Evolutionary conservation across 2,888 invertebrate species (phyloP), one percentile per base, ranked within the genome.

Genomic region (Disparrhopalites patrizii): DNA sequence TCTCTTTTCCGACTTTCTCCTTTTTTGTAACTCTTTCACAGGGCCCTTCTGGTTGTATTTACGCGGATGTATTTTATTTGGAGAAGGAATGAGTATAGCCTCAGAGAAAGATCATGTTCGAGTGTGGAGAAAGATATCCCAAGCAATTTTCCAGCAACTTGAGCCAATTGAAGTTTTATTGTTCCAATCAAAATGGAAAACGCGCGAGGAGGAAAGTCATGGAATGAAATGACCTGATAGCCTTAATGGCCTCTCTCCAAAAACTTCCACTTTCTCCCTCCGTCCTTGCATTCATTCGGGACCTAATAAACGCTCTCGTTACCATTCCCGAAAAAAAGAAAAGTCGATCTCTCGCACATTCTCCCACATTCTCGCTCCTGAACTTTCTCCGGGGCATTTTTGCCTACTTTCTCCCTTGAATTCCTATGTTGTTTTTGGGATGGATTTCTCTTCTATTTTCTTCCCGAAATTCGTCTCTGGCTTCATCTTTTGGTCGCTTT

Each of bases 161-260:
- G 57, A 62, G 57, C 57, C 67, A 62, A 67, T 67, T 67, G 67
- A 56, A 56, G 50, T 62, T 67, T 67, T 62, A 62, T 62, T 67
- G 33, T 57, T 63, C 52, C 62, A 62, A 58, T 66, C 52, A 67
- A 57, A 62, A 67, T 57, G 62, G 67, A 36, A 62, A 62, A 40
- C 60, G 60, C n/a, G 28, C 47, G 60, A 60, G 60, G 50, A 47
- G 30, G 40, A 43, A 60, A 43, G 60, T 60, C 50, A 43, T 50
- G 50, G 50, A 60, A 60, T 60, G 60, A 60, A 50, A 60, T 60
- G 60, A 60, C 60, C 60, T 60, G 60, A 60, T 60, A 60, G 60
- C 60, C 60, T 50, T 60, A 60, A 60, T 60, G 50, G 28, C 30
- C 31, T 60, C 40, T 40, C 43, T n/a, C n/a, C n/a, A n/a, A n/a